Conservation (phyloP, 2,113 vertebrate species). For the Nothobranchius furzeri region DNA sequence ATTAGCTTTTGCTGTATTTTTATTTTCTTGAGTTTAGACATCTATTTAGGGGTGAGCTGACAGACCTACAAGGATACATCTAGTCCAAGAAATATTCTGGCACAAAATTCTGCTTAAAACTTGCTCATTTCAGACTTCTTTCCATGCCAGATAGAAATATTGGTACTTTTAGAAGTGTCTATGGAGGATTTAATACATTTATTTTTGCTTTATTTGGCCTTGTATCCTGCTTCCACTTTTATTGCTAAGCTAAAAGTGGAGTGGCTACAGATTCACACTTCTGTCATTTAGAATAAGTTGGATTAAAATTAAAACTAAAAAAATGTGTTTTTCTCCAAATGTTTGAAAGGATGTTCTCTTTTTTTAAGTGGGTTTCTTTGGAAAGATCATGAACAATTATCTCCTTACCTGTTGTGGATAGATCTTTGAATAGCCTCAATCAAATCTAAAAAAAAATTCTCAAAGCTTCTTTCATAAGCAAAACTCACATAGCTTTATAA, state of each 20-base stretch:
- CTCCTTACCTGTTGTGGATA: too few relatives aligned
- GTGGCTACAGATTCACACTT: background rate
- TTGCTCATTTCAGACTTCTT: conserved; percentile 1
- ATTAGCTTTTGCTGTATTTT: background rate
- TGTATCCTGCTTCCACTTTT: background rate
- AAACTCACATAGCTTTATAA: too few relatives aligned
- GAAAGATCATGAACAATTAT: too few relatives aligned
- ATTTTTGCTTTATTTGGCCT: background rate
- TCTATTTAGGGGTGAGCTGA: background rate
- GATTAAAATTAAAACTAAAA: background rate
- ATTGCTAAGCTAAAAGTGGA: background rate
- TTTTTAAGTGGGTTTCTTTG: too few relatives aligned
- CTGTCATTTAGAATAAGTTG: conserved; percentile 2
- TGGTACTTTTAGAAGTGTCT: background rate
- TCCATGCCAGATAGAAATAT: background rate
- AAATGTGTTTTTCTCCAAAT: background rate
- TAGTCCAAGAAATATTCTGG: background rate
- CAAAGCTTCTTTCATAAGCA: too few relatives aligned
- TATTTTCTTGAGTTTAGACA: background rate
- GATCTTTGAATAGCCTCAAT: too few relatives aligned
- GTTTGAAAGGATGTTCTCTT: too few relatives aligned
- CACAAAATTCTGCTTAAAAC: background rate
- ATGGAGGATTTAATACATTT: background rate
- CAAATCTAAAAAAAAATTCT: too few relatives aligned
- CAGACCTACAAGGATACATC: background rate